Percentiles rank a stretch among this genome's conserved stretches.
Evolutionary conservation across 2,888 invertebrate genomes (phyloP).

Genomic region (Netelia virgata): DNA sequence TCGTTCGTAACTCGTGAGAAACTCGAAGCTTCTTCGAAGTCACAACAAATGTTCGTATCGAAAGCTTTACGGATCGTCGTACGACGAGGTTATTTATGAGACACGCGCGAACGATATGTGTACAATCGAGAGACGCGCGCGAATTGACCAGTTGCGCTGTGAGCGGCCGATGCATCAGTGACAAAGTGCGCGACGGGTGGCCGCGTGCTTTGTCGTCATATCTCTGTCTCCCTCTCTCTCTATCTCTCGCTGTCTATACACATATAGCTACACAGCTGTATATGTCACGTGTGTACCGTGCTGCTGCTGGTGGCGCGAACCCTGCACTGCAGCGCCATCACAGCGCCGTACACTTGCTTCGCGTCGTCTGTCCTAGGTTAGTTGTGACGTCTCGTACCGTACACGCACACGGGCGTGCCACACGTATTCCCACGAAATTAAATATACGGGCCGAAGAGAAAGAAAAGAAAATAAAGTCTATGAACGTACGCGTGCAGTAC

Average conservation of each 20-base stretch:
- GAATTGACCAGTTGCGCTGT: slow-evolving; percentile 51
- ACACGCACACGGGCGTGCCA: too few relatives aligned
- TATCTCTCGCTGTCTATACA: background rate
- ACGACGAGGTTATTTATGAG: slow-evolving; percentile 5
- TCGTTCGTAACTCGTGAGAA: slow-evolving; percentile 15
- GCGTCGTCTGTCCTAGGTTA: background rate
- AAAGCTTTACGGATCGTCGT: background rate
- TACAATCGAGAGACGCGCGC: slow-evolving; percentile 24
- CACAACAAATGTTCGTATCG: slow-evolving; percentile 4
- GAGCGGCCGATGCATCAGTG: slow-evolving; percentile 51
- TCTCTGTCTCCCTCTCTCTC: background rate
- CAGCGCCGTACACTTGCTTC: background rate
- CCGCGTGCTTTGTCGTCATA: slow-evolving; percentile 27
- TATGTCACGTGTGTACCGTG: slow-evolving; percentile 26
- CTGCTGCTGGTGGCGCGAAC: slow-evolving; percentile 37
- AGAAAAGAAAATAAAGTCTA: slow-evolving; percentile 53
- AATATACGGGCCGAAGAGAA: background rate
- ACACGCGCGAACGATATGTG: background rate
- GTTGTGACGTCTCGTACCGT: background rate
- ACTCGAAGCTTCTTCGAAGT: slow-evolving; percentile 17
- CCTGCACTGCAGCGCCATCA: background rate
- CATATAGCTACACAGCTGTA: background rate
- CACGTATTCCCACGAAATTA: background rate
- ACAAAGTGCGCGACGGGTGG: slow-evolving; percentile 33
- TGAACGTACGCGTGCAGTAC: slow-evolving; percentile 63